Base-by-base conservation (phyloP, 1,140 invertebrate genomes). In the Drosophila virilis region DNA sequence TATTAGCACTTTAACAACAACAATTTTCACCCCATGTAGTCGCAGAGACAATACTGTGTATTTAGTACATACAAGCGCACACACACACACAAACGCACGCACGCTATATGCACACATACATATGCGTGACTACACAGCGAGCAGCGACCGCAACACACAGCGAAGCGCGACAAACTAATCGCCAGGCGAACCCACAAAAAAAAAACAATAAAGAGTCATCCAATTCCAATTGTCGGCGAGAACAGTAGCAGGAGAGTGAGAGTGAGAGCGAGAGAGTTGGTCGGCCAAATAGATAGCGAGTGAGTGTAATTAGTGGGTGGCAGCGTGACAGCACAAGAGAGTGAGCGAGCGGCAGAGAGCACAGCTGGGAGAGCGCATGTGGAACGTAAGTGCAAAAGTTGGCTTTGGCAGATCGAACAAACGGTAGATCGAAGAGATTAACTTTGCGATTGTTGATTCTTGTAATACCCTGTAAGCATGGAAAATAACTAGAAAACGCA, bases 1-100 rank as follows among this genome's bases (percentile, higher is more conserved):
- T 86, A 89, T 86, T 86, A 86, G 84, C 83, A 86, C 83, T 86
- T 86, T 77, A 88, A 77, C 79, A 79, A 35, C 33, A 54, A 54
- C 22, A 78, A 79, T 78, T 69, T 78, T 69, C 74, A 74, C 59
- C 75, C 83, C 83, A 79, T 77, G 73, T 65, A 86, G 62, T 78
- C 70, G 62, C 60, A 65, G 66, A 71, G 46, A 46, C 62, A 43
- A 60, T 62, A 57, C 35, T 50, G 61, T 57, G 38, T 60, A 67
- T 22, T 42, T 50, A 17, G 46, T 48, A 48, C 46, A 22, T 52
- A 64, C 17, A 28, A 43, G 59, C 17, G n/a, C 51, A 33, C 37
- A 32, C 43, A 37, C 35, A 33, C 51, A 33, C 37, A 32, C 43
- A 37, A 22, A 33, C 32, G 6, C 64, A 40, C 40, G 43, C 32